Conservation (phyloP, 1,140 invertebrate species). For the Bilobella aurantiaca region DNA sequence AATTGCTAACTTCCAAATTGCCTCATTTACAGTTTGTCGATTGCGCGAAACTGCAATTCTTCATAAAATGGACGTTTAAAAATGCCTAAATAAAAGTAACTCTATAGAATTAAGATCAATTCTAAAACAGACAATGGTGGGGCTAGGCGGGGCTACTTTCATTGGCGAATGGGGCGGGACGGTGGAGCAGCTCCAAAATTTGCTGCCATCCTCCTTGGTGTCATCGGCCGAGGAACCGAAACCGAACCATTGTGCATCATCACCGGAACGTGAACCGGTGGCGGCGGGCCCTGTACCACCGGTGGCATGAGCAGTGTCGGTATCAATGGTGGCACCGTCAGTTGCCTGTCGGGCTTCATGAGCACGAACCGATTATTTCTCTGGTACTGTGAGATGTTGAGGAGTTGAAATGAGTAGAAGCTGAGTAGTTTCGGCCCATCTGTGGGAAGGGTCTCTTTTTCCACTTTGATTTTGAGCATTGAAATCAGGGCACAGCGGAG, state of each 20-base stretch:
- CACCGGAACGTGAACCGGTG: too few relatives aligned
- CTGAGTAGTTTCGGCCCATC: conserved; percentile 19
- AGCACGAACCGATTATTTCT: background rate
- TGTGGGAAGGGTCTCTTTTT: background rate
- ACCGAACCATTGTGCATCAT: background rate
- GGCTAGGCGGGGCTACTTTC: too few relatives aligned
- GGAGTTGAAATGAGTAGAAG: conserved; percentile 28
- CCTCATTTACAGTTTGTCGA: too few relatives aligned
- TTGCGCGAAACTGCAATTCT: too few relatives aligned
- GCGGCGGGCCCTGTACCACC: background rate
- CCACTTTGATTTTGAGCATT: conserved; percentile 8
- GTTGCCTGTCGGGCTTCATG: background rate
- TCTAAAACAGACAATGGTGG: too few relatives aligned
- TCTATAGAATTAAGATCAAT: too few relatives aligned
- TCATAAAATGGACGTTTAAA: too few relatives aligned
- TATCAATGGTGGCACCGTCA: background rate
- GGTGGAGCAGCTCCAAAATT: background rate
- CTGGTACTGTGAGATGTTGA: conserved; percentile 13
- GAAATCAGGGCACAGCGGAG: conserved; percentile 3
- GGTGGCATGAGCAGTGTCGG: background rate
- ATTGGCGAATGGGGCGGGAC: too few relatives aligned
- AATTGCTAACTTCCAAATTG: too few relatives aligned
- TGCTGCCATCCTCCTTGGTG: conserved; percentile 4
- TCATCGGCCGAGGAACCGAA: background rate
- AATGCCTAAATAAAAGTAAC: too few relatives aligned